Evolutionary conservation across 2,797 vertebrate genomes (phyloP).

Genomic region (Hypotaenidia okinawae): DNA sequence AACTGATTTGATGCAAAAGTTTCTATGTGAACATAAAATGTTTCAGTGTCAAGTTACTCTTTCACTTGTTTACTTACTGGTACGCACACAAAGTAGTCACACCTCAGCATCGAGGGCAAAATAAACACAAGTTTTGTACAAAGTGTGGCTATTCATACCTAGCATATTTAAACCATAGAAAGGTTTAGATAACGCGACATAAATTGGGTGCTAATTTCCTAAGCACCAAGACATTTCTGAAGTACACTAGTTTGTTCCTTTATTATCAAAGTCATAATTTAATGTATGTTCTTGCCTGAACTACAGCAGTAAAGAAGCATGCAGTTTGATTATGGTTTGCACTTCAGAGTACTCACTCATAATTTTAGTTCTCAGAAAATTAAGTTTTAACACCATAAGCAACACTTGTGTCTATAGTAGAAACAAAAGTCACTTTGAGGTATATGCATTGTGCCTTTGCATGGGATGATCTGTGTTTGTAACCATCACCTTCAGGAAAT

Average conservation of each 20-base stretch:
- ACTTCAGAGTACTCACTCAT: neutral
- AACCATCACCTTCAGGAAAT: constrained; percentile 2
- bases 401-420: neutral
- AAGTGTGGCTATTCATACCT: neutral
- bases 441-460: constrained; percentile 25
- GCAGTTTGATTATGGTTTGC: neutral
- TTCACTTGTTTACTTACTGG: neutral
- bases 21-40: neutral
- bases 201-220: constrained; percentile 22
- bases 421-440: constrained; percentile 40
- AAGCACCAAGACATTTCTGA: constrained; percentile 23
- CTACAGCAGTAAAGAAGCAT: neutral
- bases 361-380: constrained; percentile 49
- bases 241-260: neutral
- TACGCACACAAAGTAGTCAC: neutral
- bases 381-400: constrained; percentile 7
- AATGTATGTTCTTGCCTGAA: constrained; percentile 19
- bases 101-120: neutral
- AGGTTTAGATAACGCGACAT: neutral
- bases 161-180: neutral
- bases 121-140: neutral
- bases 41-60: neutral
- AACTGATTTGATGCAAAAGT: neutral
- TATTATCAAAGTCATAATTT: neutral
- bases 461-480: constrained; percentile 5